Evolutionary conservation across 2,888 invertebrate species (phyloP).

Genomic region (Caenorhabditis macrosperma): DNA sequence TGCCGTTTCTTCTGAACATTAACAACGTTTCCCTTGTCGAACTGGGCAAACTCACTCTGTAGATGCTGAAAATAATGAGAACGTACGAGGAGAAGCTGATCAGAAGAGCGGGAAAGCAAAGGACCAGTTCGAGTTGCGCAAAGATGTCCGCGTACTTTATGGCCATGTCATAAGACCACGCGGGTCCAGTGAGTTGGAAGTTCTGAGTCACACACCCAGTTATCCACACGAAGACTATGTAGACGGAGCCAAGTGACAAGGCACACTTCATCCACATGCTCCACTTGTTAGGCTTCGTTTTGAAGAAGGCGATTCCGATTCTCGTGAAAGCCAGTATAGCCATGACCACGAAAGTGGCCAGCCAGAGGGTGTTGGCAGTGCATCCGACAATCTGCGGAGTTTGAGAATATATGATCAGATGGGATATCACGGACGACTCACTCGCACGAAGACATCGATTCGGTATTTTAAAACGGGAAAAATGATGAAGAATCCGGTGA

Average conservation of each 20-base stretch:
- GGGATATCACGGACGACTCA: background rate
- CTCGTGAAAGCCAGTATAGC: conserved; percentile 21
- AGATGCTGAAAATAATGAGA: conserved; percentile 41
- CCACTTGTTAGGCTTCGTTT: conserved; percentile 14
- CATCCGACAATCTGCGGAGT: conserved; percentile 26
- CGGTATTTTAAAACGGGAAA: conserved; percentile 18
- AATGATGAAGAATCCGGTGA: conserved; percentile 42
- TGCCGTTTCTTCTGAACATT: conserved; percentile 15
- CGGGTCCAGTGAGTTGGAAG: conserved; percentile 28
- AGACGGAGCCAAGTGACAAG: conserved; percentile 5
- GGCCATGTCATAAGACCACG: conserved; percentile 45
- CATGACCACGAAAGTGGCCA: conserved; percentile 32
- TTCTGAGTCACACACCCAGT: conserved; percentile 37
- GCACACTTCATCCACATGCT: conserved; percentile 1
- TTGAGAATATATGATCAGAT: background rate
- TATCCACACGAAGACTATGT: conserved; percentile 20
- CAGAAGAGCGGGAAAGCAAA: conserved; percentile 39
- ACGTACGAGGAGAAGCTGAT: conserved; percentile 42
- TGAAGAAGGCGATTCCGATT: conserved; percentile 25
- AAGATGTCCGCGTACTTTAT: conserved; percentile 21
- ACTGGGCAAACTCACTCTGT: background rate
- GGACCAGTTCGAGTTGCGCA: conserved; percentile 28
- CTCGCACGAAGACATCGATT: conserved; percentile 32
- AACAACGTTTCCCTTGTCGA: background rate
- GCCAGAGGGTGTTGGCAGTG: conserved; percentile 42